Evolutionary conservation across 2,797 vertebrate genomes (phyloP), one percentile per base, ranked within the genome.

Genomic region (Lateolabrax maculatus): DNA sequence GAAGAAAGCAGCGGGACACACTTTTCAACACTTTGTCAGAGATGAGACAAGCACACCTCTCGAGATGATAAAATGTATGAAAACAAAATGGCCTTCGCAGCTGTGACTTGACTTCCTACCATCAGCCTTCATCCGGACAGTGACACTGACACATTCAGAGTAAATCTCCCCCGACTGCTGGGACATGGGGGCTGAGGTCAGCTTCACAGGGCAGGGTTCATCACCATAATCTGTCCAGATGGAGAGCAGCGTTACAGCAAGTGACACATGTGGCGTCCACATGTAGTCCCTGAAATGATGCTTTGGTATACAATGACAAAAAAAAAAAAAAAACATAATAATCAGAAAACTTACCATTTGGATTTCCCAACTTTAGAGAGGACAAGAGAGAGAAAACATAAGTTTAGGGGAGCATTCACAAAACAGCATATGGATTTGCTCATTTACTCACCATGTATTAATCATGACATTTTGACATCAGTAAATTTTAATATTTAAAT

Each of bases 21-120:
- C 4, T 9, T 63, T 13, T 61, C 7, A 64, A 11, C 10, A 58
- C 11, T 25, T 46, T 46, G 7, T 56, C 61, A 63, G 36, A 41
- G 12, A 9, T 25, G 6, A 1, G 3, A 71, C 29, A 62, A 10
- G 2, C 18, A 57, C 29, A 62, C n/a, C 29, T 60, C 60, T 23
- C 51, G 48, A 77, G 31, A 19, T 10, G 34, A 16, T 34, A 25
- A 63, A 63, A 72, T 23, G 25, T 19, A 9, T 27, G n/a, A 65
- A 23, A n/a, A 0, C 9, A 62, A 41, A 37, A 55, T 62, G 16
- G 19, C n/a, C n/a, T 39, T 46, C 56, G 16, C 21, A 31, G 12
- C 19, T 25, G 2, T 18, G 39, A 1, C 51, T 46, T 10, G 16
- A 34, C 9, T 46, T 0, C 25, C 0, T 87, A 94, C 94, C 93